Conservation (phyloP, 1,140 invertebrate genomes). For the Wasmannia auropunctata region DNA sequence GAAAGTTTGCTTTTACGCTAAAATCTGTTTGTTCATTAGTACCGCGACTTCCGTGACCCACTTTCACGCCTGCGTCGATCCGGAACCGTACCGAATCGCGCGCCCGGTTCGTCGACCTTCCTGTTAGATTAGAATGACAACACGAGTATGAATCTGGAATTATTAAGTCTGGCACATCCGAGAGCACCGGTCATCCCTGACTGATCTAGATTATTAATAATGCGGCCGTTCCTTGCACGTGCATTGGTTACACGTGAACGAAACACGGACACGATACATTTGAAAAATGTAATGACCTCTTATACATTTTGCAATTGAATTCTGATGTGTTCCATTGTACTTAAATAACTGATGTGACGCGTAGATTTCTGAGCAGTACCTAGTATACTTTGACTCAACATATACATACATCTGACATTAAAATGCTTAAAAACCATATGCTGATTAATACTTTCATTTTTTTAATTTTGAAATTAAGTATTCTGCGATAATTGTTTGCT, state of each 20-base stretch:
- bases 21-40: constrained; percentile 52
- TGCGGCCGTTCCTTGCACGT: not conserved
- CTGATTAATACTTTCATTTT: not conserved
- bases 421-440: not conserved
- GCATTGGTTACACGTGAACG: not conserved
- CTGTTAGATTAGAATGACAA: constrained; percentile 2
- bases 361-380: not conserved
- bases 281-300: not conserved
- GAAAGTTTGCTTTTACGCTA: constrained; percentile 10
- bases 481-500: not conserved
- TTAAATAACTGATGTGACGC: not conserved
- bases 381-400: not conserved
- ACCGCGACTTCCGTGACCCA: constrained; percentile 47
- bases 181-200: not conserved
- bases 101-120: constrained; percentile 6
- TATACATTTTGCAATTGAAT: not conserved
- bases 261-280: not conserved
- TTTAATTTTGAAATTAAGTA: not conserved
- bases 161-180: not conserved
- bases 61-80: constrained; percentile 50
- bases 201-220: not conserved
- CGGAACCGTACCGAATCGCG: constrained; percentile 31
- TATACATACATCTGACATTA: not conserved
- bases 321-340: not conserved
- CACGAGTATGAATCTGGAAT: constrained; percentile 9